Evolutionary conservation across 2,888 invertebrate species (phyloP), one percentile per base, ranked within the genome.

Genomic region (Iphiclides podalirius): DNA sequence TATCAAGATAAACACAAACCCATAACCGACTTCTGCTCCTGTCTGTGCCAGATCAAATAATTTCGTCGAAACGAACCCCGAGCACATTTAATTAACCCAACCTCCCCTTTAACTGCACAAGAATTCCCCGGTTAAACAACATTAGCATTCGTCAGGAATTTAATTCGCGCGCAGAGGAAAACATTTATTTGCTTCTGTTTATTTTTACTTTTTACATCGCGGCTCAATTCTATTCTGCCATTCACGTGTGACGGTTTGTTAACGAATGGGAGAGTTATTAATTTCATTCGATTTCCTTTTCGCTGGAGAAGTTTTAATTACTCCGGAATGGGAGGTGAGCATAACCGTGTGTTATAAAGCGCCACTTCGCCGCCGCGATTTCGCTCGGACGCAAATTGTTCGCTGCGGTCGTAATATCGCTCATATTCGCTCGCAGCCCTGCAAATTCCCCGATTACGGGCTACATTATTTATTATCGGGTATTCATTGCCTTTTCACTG

Each of bases 61-160:
- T 87, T 86, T 79, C 79, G 80, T 75, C 81, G 84, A 86, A 88
- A 83, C 83, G 77, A 81, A 83, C 76, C 79, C 79, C 64, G 66
- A 67, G 75, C 73, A 77, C 81, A 82, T 87, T 88, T 85, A 87
- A 86, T 88, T 86, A 87, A 85, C 85, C 79, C 79, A 57, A 75
- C 74, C 78, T 77, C 79, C 83, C 73, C 79, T 75, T 70, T 74
- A 79, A 81, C 71, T 80, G 82, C 78, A 83, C 82, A 84, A 84
- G 85, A 84, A 85, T 85, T 82, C 82, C 80, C 83, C 75, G 72
- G 79, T 79, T 80, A 79, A 82, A 82, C 85, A 82, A 81, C 84
- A 86, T 87, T 83, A 82, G 75, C 79, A 79, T 82, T 80, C 81
- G 79, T 72, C 70, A 76, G 78, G 79, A 86, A 82, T 86, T 81